Evolutionary conservation across 2,888 invertebrate species (phyloP).

Genomic region (Eilema sororculum): DNA sequence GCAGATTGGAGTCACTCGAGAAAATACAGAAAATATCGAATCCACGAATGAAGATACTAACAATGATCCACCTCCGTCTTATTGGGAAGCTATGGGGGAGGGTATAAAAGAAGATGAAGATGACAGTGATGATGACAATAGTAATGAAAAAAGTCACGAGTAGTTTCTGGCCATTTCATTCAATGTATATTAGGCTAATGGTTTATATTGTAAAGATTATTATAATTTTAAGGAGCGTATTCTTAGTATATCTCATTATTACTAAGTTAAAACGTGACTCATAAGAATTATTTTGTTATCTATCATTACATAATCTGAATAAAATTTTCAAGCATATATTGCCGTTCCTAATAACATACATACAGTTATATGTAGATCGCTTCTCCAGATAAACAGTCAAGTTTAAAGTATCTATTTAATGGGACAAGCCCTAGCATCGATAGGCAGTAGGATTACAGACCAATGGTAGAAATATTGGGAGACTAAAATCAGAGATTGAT

Average conservation of each 20-base stretch:
- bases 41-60: not conserved
- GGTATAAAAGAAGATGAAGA: not conserved
- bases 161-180: not conserved
- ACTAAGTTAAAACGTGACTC: not conserved
- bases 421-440: too few relatives aligned
- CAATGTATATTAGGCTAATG: too few relatives aligned
- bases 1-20: conserved; percentile 49
- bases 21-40: not conserved
- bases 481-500: too few relatives aligned
- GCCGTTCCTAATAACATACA: too few relatives aligned
- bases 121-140: not conserved
- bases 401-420: too few relatives aligned
- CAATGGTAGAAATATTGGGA: too few relatives aligned
- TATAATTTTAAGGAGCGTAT: not conserved
- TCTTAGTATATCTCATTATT: not conserved
- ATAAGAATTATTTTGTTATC: not conserved
- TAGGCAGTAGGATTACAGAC: too few relatives aligned
- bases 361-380: too few relatives aligned
- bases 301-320: too few relatives aligned
- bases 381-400: too few relatives aligned
- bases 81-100: conserved; percentile 15
- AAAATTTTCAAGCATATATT: too few relatives aligned
- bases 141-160: not conserved
- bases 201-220: too few relatives aligned
- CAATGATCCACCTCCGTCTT: conserved; percentile 7